Base-by-base conservation (phyloP, 2,797 vertebrate genomes). In the Cirrhinus mrigala region DNA sequence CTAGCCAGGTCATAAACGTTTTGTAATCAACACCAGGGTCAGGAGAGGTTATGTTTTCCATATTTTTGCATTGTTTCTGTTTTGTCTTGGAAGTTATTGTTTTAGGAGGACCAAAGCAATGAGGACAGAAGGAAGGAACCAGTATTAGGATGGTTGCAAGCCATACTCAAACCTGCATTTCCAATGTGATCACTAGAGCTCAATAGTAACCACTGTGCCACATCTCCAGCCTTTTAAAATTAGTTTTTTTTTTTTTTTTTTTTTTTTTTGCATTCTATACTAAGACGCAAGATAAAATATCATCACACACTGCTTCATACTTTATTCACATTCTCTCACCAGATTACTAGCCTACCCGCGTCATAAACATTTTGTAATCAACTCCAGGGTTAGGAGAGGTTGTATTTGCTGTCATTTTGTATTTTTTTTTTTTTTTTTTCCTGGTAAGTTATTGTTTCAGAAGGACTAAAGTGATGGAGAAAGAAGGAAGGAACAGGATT, bases 291-390 rank as follows among this genome's bases (percentile, higher is more conserved):
- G 15, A 29, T 16, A 64, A 64, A 29, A 29, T 64, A 64, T 29
- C 12, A 29, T 48, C 33, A 20, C 14, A 15, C 11, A 5, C 24
- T 62, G 60, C 12, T 62, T 56, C 2, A 1, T 62, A 27, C 71
- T 27, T 62, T 27, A 62, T 62, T 62, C 12, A 0, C 5, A 27
- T 62, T 7, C 24, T 62, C 60, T 6, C 4, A 27, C 4, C 24
- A 62, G 24, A 62, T 62, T 62, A 64, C 24, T 64, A 29, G n/a
- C 48, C 40, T 48, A 60, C 52, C 52, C 50, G 37, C 58, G 71
- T 90, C 27, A 66, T 66, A 18, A 66, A 33, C 6, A 3, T 29
- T 1, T 64, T 33, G 85, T 85, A 85, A 90, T 88, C 80, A 64
- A 29, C 27, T 29, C 27, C 27, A 8, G 68, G 62, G 15, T 3